Percentiles rank a stretch among this genome's conserved stretches.
Evolutionary conservation across 1,140 invertebrate species (phyloP).

Genomic region (Plectrocnemia conspersa): DNA sequence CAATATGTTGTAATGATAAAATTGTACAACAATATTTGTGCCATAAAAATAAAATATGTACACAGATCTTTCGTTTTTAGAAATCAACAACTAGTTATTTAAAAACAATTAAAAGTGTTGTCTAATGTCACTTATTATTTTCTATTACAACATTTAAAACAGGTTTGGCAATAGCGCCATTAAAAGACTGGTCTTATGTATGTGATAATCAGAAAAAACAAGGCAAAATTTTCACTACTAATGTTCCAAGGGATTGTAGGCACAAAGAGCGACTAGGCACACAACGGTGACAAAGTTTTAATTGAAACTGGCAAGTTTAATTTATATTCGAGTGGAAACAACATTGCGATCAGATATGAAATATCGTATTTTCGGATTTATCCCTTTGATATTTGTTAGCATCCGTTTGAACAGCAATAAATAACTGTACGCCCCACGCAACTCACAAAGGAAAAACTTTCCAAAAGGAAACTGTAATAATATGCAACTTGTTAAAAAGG

Average conservation of each 20-base stretch:
- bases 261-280: constrained; percentile 17
- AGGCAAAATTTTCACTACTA: too few relatives aligned
- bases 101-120: too few relatives aligned
- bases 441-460: constrained; percentile 21
- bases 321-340: constrained; percentile 33
- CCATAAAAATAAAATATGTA: too few relatives aligned
- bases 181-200: too few relatives aligned
- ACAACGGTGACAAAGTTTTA: constrained; percentile 33
- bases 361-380: constrained; percentile 33
- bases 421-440: constrained; percentile 12
- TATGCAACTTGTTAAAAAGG: constrained; percentile 26
- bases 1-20: too few relatives aligned
- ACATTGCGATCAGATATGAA: constrained; percentile 35
- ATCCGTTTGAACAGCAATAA: constrained; percentile 20
- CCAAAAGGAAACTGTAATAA: constrained; percentile 22
- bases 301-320: constrained; percentile 35
- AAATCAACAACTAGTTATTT: too few relatives aligned
- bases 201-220: too few relatives aligned
- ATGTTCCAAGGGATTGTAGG: constrained; percentile 7
- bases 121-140: too few relatives aligned
- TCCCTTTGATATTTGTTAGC: constrained; percentile 24
- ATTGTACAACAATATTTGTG: too few relatives aligned
- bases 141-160: too few relatives aligned
- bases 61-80: too few relatives aligned
- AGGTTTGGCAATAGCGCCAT: too few relatives aligned